Evolutionary conservation across 1,140 invertebrate species (phyloP).

Genomic region (Euwallacea similis): DNA sequence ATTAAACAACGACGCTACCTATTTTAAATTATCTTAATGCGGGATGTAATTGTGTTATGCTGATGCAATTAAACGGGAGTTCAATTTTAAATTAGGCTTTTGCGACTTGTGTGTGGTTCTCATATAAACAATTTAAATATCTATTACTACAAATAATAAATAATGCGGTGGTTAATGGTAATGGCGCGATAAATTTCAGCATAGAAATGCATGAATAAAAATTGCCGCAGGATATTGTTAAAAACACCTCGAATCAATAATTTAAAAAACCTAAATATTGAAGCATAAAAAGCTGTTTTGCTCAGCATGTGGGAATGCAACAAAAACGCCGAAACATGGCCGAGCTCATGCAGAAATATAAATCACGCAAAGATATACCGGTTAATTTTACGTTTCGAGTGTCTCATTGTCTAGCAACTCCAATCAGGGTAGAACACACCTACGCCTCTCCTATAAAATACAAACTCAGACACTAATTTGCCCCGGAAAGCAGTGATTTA

Average conservation of each 20-base stretch:
- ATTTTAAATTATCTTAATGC: conserved; percentile 12
- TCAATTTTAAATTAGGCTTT: conserved; percentile 2
- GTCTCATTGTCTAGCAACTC: conserved; percentile 35
- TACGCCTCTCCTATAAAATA: conserved; percentile 47
- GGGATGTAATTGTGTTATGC: conserved; percentile 2
- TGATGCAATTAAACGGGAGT: conserved; percentile 4
- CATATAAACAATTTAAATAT: conserved; percentile 3
- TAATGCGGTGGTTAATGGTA: not conserved
- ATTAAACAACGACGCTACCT: conserved; percentile 19
- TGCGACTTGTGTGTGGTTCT: not conserved
- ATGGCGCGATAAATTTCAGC: too few relatives aligned
- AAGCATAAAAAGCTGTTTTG: not conserved
- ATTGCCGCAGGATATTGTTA: too few relatives aligned
- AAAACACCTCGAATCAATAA: too few relatives aligned
- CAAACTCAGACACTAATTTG: conserved; percentile 45
- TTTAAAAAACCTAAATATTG: too few relatives aligned
- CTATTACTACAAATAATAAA: not conserved
- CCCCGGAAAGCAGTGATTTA: conserved; percentile 51
- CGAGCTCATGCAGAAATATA: conserved; percentile 4
- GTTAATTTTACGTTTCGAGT: conserved; percentile 46
- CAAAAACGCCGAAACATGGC: not conserved
- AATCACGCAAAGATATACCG: conserved; percentile 28
- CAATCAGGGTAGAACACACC: conserved; percentile 42
- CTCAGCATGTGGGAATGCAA: not conserved
- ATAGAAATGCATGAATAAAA: too few relatives aligned